Conservation (phyloP, 2,888 invertebrate species). For the Neoascia interrupta region DNA sequence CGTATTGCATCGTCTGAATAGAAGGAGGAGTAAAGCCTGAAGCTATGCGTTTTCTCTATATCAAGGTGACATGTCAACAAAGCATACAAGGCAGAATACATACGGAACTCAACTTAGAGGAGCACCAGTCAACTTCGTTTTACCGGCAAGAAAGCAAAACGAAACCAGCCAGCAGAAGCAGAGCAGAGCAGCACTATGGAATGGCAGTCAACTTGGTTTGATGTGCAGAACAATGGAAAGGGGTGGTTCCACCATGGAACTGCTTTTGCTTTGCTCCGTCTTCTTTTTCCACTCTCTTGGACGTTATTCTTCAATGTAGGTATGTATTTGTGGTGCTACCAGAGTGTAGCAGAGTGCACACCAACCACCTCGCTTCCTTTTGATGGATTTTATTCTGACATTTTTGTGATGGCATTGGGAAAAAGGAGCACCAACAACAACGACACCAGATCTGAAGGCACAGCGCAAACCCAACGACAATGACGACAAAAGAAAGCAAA, state of each 20-base stretch:
- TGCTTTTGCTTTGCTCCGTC: slow-evolving; percentile 47
- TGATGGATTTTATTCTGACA: slow-evolving; percentile 70
- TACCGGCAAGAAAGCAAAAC: slow-evolving; percentile 15
- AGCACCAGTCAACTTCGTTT: slow-evolving; percentile 60
- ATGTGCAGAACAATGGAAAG: slow-evolving; percentile 80
- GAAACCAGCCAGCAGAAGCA: slow-evolving; percentile 22
- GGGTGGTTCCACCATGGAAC: slow-evolving; percentile 79
- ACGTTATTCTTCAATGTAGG: slow-evolving; percentile 17
- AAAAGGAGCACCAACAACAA: slow-evolving; percentile 48
- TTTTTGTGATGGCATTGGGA: slow-evolving; percentile 67
- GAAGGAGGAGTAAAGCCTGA: slow-evolving; percentile 59
- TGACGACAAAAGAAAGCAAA: slow-evolving; percentile 34
- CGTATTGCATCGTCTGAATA: slow-evolving; percentile 10
- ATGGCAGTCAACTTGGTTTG: slow-evolving; percentile 72
- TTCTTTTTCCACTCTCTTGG: slow-evolving; percentile 34
- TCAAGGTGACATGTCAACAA: slow-evolving; percentile 63
- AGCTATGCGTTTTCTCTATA: slow-evolving; percentile 42
- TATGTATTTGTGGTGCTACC: not conserved
- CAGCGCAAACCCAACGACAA: slow-evolving; percentile 28
- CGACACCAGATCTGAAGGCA: slow-evolving; percentile 24
- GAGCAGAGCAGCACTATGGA: not conserved
- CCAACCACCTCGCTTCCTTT: slow-evolving; percentile 62
- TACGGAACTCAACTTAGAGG: slow-evolving; percentile 19
- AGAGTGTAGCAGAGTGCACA: slow-evolving; percentile 23
- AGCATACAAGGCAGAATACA: slow-evolving; percentile 19